Conservation (phyloP, 2,113 vertebrate genomes). For the Meleagris gallopavo region DNA sequence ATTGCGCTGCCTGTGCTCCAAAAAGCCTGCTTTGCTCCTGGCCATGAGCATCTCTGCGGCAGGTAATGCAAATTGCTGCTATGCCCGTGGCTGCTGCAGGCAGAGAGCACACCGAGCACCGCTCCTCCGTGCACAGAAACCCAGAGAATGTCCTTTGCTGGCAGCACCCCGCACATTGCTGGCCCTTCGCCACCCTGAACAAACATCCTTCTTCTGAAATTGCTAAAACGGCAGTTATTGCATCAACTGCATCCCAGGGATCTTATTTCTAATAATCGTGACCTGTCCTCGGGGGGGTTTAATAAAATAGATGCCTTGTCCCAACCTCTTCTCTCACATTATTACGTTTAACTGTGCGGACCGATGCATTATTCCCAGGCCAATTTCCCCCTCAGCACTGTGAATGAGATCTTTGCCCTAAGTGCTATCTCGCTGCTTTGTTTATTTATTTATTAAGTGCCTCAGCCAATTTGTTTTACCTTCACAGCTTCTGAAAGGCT, state of each 20-base stretch:
- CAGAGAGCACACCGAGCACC: not conserved
- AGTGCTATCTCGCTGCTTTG: not conserved
- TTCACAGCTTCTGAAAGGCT: not conserved
- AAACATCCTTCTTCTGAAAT: slow-evolving; percentile 10
- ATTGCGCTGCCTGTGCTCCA: not conserved
- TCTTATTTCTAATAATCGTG: slow-evolving; percentile 48
- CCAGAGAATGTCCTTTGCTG: not conserved
- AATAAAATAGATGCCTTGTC: not conserved
- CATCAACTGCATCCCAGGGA: not conserved
- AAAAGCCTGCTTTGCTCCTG: not conserved
- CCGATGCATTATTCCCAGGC: not conserved
- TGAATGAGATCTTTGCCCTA: not conserved
- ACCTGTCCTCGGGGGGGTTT: slow-evolving; percentile 3
- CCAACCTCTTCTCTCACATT: not conserved
- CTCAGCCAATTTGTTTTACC: not conserved
- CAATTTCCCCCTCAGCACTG: not conserved
- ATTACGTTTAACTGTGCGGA: not conserved
- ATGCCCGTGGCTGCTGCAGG: not conserved
- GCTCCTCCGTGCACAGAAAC: not conserved
- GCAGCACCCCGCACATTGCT: not conserved
- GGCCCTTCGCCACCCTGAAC: not conserved
- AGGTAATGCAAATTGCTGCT: not conserved
- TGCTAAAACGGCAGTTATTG: not conserved
- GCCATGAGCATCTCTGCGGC: not conserved
- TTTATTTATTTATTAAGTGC: slow-evolving; percentile 6